phyloP scores from a whole-genome alignment of 2,888 invertebrate species.

The Julus scanicus region DNA sequence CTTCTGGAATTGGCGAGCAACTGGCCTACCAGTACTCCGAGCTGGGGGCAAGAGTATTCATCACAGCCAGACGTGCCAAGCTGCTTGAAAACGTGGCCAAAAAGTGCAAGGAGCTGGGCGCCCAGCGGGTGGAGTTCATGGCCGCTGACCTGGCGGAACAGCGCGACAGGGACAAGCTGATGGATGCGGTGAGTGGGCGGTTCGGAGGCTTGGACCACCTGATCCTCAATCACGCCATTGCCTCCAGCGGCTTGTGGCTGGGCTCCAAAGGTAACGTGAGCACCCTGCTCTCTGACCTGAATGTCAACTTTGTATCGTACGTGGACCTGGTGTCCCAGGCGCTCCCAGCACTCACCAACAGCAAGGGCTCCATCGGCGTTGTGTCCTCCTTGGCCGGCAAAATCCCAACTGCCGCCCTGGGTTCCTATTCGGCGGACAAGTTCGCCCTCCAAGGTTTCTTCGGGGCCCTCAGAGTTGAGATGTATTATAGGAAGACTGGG shows the following conservation, averaged over 20 bases:
- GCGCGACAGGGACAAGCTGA: neutral
- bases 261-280: conserved; percentile 11
- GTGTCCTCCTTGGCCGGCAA: conserved; percentile 64
- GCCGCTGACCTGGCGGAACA: conserved; percentile 50
- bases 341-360: conserved; percentile 62
- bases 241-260: neutral
- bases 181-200: neutral
- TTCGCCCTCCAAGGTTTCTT: conserved; percentile 51
- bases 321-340: conserved; percentile 64
- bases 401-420: neutral
- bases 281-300: conserved; percentile 57
- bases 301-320: conserved; percentile 64
- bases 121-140: conserved; percentile 14
- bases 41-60: conserved; percentile 47
- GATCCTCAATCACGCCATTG: conserved; percentile 48
- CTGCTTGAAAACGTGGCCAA: conserved; percentile 47
- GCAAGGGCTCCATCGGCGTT: conserved; percentile 63
- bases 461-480: conserved; percentile 40
- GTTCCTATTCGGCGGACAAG: conserved; percentile 40
- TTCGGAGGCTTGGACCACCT: conserved; percentile 33
- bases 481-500: neutral
- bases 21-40: conserved; percentile 54
- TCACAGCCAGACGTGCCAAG: conserved; percentile 50
- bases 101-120: conserved; percentile 52
- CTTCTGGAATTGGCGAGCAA: conserved; percentile 53